Base-by-base conservation (phyloP, 2,888 invertebrate genomes). In the Andrena bicolor region DNA sequence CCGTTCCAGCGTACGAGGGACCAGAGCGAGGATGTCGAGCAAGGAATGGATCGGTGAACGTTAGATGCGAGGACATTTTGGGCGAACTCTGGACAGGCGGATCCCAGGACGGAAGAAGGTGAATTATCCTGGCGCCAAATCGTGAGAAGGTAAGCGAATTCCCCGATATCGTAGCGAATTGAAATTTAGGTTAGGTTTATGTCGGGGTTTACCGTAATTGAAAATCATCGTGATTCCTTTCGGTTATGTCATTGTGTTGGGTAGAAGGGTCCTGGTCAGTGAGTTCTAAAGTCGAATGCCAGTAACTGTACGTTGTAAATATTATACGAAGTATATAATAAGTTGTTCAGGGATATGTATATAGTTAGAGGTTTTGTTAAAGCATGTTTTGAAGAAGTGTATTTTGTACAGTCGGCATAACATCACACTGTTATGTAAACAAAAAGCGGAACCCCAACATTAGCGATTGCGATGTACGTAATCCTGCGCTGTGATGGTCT, bases 21-120 rank as follows among this genome's bases (percentile, higher is more conserved):
- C 4, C 26, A 32, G 30, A 48, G 20, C 63, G n/a, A 73, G 16
- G 53, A 76, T 81, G 82, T 76, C 64, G 26, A 69, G 32, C 41
- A 72, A 72, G 32, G 76, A 80, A 41, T 80, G 81, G 82, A 51
- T 72, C 71, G 63, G 75, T 82, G 81, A 75, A 82, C 75, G 75
- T 68, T 80, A 80, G 66, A 60, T 65, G 48, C 61, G 60, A 82
- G 51, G 75, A 82, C 74, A 80, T 80, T 80, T 80, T 66, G 66
- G 30, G 7, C n/a, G 48, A 79, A 66, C 41, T 71, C 60, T 48
- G 26, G 28, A 74, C 63, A 68, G 49, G 20, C 71, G 66, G 61
- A 23, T 61, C 49, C 49, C 32, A 23, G 16, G 35, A 51, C 23
- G 26, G 51, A 69, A 41, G n/a, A 10, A n/a, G n/a, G 49, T 61